phyloP scores from a whole-genome alignment of 92 coral and sea anemone genomes.

The Parazoanthus swiftii region DNA sequence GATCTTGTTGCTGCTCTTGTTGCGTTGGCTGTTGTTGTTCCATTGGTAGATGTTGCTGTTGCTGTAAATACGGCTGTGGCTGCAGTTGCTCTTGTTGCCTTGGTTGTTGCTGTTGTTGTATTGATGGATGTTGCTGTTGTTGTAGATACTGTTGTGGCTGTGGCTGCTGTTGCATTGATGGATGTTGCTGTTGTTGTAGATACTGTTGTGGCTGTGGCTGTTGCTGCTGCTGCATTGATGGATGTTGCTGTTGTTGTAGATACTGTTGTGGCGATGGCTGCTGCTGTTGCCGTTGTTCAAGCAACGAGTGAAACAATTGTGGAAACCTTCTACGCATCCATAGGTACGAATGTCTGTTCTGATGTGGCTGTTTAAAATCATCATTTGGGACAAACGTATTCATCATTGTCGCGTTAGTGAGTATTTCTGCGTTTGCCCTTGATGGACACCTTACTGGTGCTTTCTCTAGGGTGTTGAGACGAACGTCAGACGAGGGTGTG shows the following conservation, averaged over 20 bases:
- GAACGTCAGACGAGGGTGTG: not conserved
- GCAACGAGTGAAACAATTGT: not conserved
- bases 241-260: not conserved
- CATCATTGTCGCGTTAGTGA: not conserved
- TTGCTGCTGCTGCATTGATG: not conserved
- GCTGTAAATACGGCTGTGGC: too few species aligned
- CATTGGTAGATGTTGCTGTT: not conserved
- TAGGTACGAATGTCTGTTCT: not conserved
- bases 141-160: not conserved
- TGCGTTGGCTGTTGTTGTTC: not conserved
- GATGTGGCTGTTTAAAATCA: not conserved
- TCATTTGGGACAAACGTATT: not conserved
- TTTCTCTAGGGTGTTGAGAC: not conserved
- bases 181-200: not conserved
- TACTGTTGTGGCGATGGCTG: too few species aligned
- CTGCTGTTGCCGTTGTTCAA: not conserved
- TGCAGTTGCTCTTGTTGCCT: too few species aligned
- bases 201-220: not conserved
- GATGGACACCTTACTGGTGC: not conserved
- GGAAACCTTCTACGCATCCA: not conserved
- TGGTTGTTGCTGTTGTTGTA: not conserved
- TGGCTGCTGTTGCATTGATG: not conserved
- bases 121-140: not conserved
- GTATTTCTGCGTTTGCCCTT: not conserved
- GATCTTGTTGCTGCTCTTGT: not conserved